Evolutionary conservation across 2,797 vertebrate genomes (phyloP).

Genomic region (Diceros bicornis): DNA sequence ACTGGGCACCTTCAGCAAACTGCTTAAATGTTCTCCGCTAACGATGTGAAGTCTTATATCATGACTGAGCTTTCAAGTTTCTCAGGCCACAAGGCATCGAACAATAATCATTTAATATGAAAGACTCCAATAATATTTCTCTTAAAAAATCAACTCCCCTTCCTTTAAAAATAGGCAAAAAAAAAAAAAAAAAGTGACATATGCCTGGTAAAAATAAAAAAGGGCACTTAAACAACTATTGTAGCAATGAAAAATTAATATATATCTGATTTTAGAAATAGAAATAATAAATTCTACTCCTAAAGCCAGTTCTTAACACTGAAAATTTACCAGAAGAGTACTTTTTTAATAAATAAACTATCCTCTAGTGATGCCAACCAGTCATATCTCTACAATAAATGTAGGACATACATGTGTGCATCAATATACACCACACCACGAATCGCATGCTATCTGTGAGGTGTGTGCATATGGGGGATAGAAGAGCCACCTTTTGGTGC

Average conservation of each 20-base stretch:
- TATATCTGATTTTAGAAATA: constrained; percentile 30
- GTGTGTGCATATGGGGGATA: accelerated
- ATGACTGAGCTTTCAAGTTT: neutral
- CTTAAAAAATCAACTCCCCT: neutral
- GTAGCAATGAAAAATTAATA: neutral
- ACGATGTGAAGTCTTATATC: neutral
- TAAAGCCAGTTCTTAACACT: neutral
- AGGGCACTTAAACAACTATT: neutral
- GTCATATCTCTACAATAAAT: neutral
- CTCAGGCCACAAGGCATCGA: neutral
- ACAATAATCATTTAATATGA: neutral
- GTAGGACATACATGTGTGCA: neutral
- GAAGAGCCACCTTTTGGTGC: neutral
- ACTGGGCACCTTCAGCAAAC: neutral
- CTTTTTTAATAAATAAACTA: neutral
- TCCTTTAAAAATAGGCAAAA: neutral
- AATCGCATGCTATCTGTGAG: neutral
- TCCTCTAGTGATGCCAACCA: neutral
- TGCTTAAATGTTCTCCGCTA: neutral
- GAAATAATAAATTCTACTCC: constrained; percentile 33
- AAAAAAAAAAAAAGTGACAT: neutral
- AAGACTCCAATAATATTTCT: neutral
- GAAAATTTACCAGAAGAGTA: neutral
- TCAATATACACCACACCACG: neutral
- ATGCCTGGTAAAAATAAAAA: constrained; percentile 32